Conservation (phyloP, 1,140 invertebrate species). For the Bacillus rossius region DNA sequence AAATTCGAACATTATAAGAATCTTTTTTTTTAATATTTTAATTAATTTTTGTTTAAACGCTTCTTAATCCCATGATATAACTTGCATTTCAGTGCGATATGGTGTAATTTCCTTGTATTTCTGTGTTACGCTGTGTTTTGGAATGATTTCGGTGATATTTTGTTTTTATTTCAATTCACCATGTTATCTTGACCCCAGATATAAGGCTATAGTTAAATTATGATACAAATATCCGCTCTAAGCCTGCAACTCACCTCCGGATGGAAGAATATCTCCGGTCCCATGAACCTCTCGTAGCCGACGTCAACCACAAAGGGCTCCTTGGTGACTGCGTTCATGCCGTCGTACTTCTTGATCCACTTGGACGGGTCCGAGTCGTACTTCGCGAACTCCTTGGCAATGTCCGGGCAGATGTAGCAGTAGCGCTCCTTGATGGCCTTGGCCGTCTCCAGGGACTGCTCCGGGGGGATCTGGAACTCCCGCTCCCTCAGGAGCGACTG, state of each 20-base stretch:
- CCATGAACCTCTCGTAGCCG: slow-evolving; percentile 97
- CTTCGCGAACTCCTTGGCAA: slow-evolving; percentile 98
- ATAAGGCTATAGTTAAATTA: no score
- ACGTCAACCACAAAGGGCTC: slow-evolving; percentile 94
- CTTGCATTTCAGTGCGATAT: no score
- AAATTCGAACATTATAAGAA: no score
- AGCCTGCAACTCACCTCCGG: slow-evolving; percentile 87
- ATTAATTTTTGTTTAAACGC: no score
- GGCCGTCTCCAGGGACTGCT: slow-evolving; percentile 98
- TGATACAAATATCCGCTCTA: no score
- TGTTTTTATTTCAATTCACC: no score
- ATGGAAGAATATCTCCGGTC: slow-evolving; percentile 99
- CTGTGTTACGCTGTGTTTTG: no score
- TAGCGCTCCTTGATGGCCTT: slow-evolving; percentile 98
- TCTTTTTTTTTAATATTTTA: no score
- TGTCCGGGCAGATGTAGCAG: slow-evolving; percentile 98
- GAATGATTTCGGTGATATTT: no score
- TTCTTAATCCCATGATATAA: no score
- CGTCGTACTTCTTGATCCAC: slow-evolving; percentile 93
- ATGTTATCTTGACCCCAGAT: no score
- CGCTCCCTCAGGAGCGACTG: slow-evolving; percentile 94
- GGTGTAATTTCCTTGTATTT: no score
- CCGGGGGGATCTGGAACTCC: slow-evolving; percentile 96
- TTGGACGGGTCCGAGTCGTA: slow-evolving; percentile 94
- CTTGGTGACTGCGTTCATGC: slow-evolving; percentile 92